A percentile compares a stretch with the other conserved stretches of the same genome.
Evolutionary conservation across 2,113 vertebrate species (phyloP).

Genomic region (Amblyopsis rosae): DNA sequence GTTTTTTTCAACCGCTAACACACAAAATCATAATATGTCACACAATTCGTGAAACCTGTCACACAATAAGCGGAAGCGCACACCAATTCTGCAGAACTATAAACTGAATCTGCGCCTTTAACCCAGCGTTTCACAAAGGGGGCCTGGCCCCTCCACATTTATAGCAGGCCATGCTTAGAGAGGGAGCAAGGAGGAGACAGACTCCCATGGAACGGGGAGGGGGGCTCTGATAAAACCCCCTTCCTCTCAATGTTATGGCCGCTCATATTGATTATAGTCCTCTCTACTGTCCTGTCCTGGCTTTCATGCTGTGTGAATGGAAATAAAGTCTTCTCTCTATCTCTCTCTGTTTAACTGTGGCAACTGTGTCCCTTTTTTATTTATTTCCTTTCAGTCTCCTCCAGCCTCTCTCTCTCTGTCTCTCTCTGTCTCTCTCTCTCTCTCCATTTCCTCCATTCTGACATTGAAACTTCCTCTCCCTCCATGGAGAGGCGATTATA

Average conservation of each 20-base stretch:
- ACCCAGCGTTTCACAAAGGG: constrained; percentile 13
- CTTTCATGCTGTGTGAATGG: constrained; percentile 34
- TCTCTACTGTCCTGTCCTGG: background rate
- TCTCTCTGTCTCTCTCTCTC: background rate
- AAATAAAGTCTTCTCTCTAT: constrained; percentile 24
- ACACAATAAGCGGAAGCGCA: no score
- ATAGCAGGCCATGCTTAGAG: background rate
- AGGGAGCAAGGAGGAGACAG: background rate
- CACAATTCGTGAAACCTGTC: no score
- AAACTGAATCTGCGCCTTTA: no score
- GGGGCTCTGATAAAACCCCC: constrained; percentile 42
- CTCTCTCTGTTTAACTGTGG: no score
- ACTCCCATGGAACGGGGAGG: background rate
- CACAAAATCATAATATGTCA: no score
- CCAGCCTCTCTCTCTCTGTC: background rate
- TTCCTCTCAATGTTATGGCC: constrained; percentile 37
- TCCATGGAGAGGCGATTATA: background rate
- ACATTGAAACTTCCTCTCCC: background rate
- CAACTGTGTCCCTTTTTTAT: background rate
- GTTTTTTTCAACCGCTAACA: no score
- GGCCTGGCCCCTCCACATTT: constrained; percentile 1
- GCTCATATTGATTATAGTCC: constrained; percentile 27
- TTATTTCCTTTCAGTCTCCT: background rate
- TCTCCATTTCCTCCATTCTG: background rate
- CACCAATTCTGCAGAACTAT: no score